A percentile compares a stretch with the other conserved stretches of the same genome.
phyloP scores from a whole-genome alignment of 1,140 invertebrate species.

The Trichonephila clavata region DNA sequence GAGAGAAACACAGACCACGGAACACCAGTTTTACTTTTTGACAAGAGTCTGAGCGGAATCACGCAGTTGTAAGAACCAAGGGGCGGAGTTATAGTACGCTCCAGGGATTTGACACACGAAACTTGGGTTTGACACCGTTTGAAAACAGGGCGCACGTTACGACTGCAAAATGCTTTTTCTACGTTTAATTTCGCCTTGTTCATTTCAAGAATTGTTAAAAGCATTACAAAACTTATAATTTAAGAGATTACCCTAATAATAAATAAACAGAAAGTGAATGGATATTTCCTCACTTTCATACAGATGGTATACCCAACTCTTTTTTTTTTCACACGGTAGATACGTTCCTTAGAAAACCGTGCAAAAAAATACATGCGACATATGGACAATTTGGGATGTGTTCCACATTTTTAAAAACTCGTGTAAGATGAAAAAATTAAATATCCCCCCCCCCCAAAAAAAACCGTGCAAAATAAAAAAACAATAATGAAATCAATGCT shows the following conservation, averaged over 20 bases:
- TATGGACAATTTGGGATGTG: too few relatives aligned
- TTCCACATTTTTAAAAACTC: too few relatives aligned
- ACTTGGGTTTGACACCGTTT: slow-evolving; percentile 65
- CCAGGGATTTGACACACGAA: slow-evolving; percentile 50
- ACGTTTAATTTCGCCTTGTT: neutral
- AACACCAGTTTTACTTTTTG: slow-evolving; percentile 55
- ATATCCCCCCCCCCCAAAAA: too few relatives aligned
- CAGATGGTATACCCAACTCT: too few relatives aligned
- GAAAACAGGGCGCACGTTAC: slow-evolving; percentile 63
- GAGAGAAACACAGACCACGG: neutral
- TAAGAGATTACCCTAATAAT: neutral
- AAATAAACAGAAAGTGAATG: too few relatives aligned
- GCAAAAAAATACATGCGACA: too few relatives aligned
- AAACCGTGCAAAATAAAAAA: too few relatives aligned
- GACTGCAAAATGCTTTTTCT: neutral
- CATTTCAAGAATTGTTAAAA: neutral
- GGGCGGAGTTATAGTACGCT: slow-evolving; percentile 36
- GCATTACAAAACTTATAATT: neutral
- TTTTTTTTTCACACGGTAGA: too few relatives aligned
- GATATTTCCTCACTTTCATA: too few relatives aligned
- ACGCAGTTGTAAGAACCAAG: neutral
- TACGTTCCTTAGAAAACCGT: too few relatives aligned
- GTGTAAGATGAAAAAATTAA: too few relatives aligned
- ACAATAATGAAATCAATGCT: too few relatives aligned
- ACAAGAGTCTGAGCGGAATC: slow-evolving; percentile 5